Conservation (phyloP, 2,113 vertebrate species). For the Accipiter cooperii region DNA sequence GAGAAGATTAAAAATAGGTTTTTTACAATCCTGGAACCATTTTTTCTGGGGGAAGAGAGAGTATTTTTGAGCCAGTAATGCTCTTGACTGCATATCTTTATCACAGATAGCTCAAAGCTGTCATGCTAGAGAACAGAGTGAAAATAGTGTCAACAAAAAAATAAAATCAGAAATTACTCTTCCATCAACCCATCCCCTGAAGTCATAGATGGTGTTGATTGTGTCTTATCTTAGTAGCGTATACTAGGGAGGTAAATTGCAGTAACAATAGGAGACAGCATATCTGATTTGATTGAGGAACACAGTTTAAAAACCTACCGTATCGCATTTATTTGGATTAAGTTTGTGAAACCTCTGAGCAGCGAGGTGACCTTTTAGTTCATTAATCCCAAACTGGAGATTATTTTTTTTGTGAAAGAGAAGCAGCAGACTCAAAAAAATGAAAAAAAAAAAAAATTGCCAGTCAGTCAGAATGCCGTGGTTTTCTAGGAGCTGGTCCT, state of each 20-base stretch:
- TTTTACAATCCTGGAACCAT: not conserved
- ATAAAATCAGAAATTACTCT: slow-evolving; percentile 45
- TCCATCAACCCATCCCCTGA: not conserved
- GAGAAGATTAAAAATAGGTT: not conserved
- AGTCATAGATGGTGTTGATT: slow-evolving; percentile 46
- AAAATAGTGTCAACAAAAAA: slow-evolving; percentile 34
- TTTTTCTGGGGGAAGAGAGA: not conserved
- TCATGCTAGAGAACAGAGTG: not conserved
- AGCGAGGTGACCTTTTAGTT: not conserved
- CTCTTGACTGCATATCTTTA: slow-evolving; percentile 8
- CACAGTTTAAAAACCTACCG: not conserved
- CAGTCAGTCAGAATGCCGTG: not conserved
- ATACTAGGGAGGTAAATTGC: slow-evolving; percentile 40
- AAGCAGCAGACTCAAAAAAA: not conserved
- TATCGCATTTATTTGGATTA: not conserved
- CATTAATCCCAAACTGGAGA: slow-evolving; percentile 17
- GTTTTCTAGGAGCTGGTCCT: not conserved
- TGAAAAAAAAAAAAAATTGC: not conserved
- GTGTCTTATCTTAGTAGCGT: slow-evolving; percentile 15
- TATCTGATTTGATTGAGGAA: slow-evolving; percentile 4
- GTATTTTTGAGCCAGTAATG: not conserved
- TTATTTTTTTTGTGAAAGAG: not conserved
- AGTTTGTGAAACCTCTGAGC: not conserved
- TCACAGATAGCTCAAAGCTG: not conserved
- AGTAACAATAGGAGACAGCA: slow-evolving; percentile 9